A percentile compares a stretch with the other conserved stretches of the same genome.
These are phyloP conservation scores for Urocyon cinereoargenteus DNA, from an alignment of 2,797 vertebrate species.

Conservation along the genomic window DNA sequence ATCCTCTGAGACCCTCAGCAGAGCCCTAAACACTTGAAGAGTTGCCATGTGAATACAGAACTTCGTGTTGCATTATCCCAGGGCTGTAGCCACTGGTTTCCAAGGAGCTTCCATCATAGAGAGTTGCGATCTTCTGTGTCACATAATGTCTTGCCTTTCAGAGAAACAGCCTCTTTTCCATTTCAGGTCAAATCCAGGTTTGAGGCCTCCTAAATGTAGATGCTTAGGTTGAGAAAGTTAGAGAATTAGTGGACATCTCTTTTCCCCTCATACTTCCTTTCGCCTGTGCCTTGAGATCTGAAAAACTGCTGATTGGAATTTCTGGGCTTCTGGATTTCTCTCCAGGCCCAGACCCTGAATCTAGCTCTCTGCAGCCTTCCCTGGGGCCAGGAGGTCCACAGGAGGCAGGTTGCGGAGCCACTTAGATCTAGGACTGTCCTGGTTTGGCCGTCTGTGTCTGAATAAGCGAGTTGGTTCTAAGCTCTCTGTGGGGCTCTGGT, in stretches of 20 bases:
- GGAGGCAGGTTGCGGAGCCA: too few relatives aligned
- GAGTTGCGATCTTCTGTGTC: background rate
- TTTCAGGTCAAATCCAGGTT: background rate
- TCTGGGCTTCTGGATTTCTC: background rate
- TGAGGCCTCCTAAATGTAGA: background rate
- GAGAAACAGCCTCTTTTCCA: background rate
- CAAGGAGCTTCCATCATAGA: background rate
- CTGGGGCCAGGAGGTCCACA: accelerated
- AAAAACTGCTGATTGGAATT: background rate
- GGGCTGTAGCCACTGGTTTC: background rate
- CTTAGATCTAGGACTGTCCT: too few relatives aligned
- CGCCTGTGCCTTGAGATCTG: accelerated
- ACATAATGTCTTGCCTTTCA: background rate
- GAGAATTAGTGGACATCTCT: background rate
- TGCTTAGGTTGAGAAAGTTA: background rate
- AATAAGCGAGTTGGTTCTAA: background rate
- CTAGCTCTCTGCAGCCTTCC: too few relatives aligned
- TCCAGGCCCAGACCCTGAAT: accelerated
- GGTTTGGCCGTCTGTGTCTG: background rate
- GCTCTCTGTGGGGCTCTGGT: background rate
- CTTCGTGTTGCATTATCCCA: accelerated
- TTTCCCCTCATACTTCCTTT: too few relatives aligned
- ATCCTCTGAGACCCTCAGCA: background rate
- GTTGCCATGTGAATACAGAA: accelerated
- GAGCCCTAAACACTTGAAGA: background rate